Evolutionary conservation across 2,797 vertebrate genomes (phyloP), one percentile per base, ranked within the genome.

Genomic region (Eutrigla gurnardus): DNA sequence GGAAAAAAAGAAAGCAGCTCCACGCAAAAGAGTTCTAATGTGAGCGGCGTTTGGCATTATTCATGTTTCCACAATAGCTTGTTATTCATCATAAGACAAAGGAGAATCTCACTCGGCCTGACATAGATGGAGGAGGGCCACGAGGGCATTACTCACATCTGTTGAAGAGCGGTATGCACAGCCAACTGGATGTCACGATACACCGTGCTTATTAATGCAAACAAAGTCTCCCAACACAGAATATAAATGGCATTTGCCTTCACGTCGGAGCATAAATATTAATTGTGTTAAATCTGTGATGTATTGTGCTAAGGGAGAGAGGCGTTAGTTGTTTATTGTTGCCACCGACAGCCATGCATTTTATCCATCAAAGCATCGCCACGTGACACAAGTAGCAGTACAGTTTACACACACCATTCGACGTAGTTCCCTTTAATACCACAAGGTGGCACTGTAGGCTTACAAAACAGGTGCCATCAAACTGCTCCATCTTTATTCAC

Each of bases 81-180:
- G 89, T 90, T 89, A 92, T 94, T 93, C 92, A 93, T 94, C 89
- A 93, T 87, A 91, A 93, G 92, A 93, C 92, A 93, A 91, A 94
- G 83, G 88, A 91, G 89, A 88, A 91, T 92, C 91, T 92, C 86
- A 84, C 84, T 84, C 78, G 72, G 85, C 72, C 81, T 91, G 93
- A 93, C 93, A 84, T 89, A 94, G 92, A 94, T 90, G 90, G 92
- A 94, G 82, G 91, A 91, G 87, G 86, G 89, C 89, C 89, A 91
- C 86, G 0, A 79, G 90, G 89, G 89, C 88, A 93, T 93, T 92
- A 91, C 84, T 94, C 93, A 93, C 90, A 93, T 92, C 91, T 93
- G 92, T 81, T 90, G 88, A 91, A 89, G 25, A 92, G 90, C 81
- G 84, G 82, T 91, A 83, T 78, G 84, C 91, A 86, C 88, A 88